Base-by-base conservation (phyloP, 2,113 vertebrate genomes). In the Patagioenas fasciata region DNA sequence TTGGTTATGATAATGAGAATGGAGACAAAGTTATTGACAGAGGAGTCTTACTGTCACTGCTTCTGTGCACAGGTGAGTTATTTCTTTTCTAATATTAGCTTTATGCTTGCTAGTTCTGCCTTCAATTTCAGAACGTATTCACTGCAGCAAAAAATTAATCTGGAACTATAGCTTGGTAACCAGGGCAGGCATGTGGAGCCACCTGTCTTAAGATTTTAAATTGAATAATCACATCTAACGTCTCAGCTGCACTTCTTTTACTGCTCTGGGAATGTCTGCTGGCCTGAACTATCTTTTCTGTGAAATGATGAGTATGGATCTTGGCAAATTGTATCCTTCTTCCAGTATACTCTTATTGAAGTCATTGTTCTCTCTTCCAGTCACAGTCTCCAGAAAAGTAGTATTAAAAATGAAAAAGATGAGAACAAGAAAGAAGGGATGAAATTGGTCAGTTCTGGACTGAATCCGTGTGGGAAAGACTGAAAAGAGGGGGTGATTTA, bases 61-160 rank as follows among this genome's bases (percentile, higher is more conserved):
- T 99, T 50, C 98, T 98, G 74, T 90, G 96, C 62, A 98, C 96
- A 98, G 99, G 99, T 99, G 93, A 67, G 73, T 42, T 61, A 64
- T 65, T 90, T 67, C 70, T 77, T 67, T 65, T 79, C 85, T 86
- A 65, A 42, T 74, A 74, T 78, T 78, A 89, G 64, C 61, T 88
- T 91, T 91, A 89, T 54, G 90, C 91, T 91, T 62, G 42, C 74
- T 91, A 70, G 85, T 78, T 80, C 90, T 75, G 19, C 9, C 71
- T 53, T 58, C 58, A 48, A 60, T 82, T 84, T 65, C 31, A 70
- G 88, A 75, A 78, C 3, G 1, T 80, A 72, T 32, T 79, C 81
- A 44, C 73, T 51, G 73, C 83, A 79, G 90, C 72, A 94, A 91
- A 71, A 84, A 75, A 73, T 70, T 42, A 85, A 86, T 74, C 44